These are phyloP conservation scores for Lepilemur ruficaudatus DNA, from an alignment of 2,797 vertebrate genomes.

Conservation along the genomic window DNA sequence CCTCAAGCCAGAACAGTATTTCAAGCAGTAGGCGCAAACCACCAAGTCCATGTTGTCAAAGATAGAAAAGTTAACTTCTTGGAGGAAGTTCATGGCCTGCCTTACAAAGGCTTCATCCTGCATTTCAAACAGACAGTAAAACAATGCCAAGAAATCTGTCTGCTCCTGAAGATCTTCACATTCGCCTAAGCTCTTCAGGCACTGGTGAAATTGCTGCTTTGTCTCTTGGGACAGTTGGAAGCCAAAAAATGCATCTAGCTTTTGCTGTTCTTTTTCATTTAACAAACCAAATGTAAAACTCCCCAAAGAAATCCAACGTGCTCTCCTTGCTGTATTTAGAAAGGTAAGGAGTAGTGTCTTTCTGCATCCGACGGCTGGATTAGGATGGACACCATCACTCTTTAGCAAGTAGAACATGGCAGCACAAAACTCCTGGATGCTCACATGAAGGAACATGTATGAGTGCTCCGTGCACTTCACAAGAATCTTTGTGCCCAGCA, in stretches of 20 bases:
- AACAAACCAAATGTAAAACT: conserved; percentile 48
- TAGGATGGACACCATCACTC: background rate
- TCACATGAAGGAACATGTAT: background rate
- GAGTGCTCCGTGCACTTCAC: background rate
- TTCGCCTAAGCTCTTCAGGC: background rate
- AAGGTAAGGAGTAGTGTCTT: background rate
- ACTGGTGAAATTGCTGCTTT: background rate
- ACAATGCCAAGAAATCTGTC: background rate
- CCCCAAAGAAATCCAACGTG: background rate
- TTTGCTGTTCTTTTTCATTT: background rate
- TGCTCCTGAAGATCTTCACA: fast-evolving
- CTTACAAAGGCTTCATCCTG: background rate
- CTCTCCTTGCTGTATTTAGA: background rate
- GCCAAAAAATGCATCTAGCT: background rate
- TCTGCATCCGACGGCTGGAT: fast-evolving
- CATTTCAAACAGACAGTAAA: conserved; percentile 36
- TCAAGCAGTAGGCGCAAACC: background rate
- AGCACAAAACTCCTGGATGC: background rate
- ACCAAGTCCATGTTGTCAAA: fast-evolving
- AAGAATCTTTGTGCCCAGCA: background rate
- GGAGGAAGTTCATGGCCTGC: background rate
- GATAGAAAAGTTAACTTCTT: background rate
- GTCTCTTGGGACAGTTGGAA: background rate
- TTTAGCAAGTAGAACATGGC: conserved; percentile 20
- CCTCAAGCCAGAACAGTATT: background rate